Evolutionary conservation across 2,113 vertebrate genomes (phyloP), one percentile per base, ranked within the genome.

Genomic region (Drymodes brunneopygia): DNA sequence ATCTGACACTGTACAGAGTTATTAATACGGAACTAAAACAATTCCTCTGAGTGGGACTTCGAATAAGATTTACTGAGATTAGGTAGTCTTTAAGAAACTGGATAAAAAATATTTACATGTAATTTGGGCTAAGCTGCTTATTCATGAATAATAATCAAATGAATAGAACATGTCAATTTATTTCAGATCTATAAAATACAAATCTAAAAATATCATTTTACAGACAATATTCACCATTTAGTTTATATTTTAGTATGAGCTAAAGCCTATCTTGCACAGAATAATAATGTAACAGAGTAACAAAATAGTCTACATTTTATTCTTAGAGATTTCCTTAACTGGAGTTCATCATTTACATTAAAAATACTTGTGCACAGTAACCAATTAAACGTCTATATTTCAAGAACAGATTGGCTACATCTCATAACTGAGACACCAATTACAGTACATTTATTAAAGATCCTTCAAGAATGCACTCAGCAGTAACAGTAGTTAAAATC

Each of bases 381-480:
- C 72, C 22, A 54, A 48, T 67, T 67, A 64, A 81, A 78, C 88
- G 78, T 64, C 67, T 58, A 57, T 19, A 81, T 60, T 91, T 94
- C 70, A 79, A 78, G 29, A 81, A 91, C 0, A 57, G 81, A 86
- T 50, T 89, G 86, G 65, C 87, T 90, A 6, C 27, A 64, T 91
- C 91, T 95, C 93, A 38, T 71, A 60, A 83, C n/a, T 40, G 94
- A 97, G 95, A 94, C 79, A 95, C 47, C 60, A 83, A 71, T 94
- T 96, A 96, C 93, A 97, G 95, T 96, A 95, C 92, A 74, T 81
- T 83, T 92, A 93, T 95, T 90, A 64, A 91, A 94, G 90, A 67
- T 78, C 60, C 72, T 96, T 94, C 82, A 81, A 90, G 60, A 96
- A 81, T 31, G 79, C 51, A 51, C 79, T 93, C 88, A 95, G 90